Conservation (phyloP, 2,888 invertebrate species). For the Calameuta idolon region DNA sequence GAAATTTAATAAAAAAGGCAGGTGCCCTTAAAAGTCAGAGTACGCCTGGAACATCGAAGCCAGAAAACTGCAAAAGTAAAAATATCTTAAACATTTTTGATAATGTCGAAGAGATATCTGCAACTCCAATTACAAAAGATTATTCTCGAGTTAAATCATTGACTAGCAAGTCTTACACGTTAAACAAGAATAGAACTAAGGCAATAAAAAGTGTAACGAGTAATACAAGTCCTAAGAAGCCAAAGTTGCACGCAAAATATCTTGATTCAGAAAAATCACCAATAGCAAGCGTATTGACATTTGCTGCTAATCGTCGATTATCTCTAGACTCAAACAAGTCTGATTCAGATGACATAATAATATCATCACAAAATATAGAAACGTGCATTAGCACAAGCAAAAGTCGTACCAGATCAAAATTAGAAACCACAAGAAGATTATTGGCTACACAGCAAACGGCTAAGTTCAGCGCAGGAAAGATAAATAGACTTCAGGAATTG, state of each 20-base stretch:
- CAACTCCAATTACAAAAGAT: constrained; percentile 8
- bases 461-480: neutral
- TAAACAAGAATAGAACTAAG: constrained; percentile 16
- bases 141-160: constrained; percentile 26
- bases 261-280: constrained; percentile 35
- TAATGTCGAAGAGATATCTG: constrained; percentile 13
- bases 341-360: constrained; percentile 54
- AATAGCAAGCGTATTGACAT: constrained; percentile 39
- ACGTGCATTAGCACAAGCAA: constrained; percentile 22
- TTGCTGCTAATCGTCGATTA: constrained; percentile 30
- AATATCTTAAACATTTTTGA: neutral
- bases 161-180: constrained; percentile 19
- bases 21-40: constrained; percentile 21
- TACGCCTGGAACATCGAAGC: neutral
- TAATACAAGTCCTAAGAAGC: constrained; percentile 24
- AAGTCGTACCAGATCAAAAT: constrained; percentile 34
- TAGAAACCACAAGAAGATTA: constrained; percentile 28
- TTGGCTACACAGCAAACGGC: constrained; percentile 23
- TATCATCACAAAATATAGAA: constrained; percentile 42
- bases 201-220: constrained; percentile 9
- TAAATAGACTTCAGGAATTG: constrained; percentile 1
- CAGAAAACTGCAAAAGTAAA: neutral
- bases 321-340: constrained; percentile 54
- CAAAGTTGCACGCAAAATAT: constrained; percentile 25
- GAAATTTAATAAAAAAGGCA: constrained; percentile 22